These are phyloP conservation scores for Syrrhaptes paradoxus DNA, from an alignment of 2,113 vertebrate genomes.

Conservation along the genomic window DNA sequence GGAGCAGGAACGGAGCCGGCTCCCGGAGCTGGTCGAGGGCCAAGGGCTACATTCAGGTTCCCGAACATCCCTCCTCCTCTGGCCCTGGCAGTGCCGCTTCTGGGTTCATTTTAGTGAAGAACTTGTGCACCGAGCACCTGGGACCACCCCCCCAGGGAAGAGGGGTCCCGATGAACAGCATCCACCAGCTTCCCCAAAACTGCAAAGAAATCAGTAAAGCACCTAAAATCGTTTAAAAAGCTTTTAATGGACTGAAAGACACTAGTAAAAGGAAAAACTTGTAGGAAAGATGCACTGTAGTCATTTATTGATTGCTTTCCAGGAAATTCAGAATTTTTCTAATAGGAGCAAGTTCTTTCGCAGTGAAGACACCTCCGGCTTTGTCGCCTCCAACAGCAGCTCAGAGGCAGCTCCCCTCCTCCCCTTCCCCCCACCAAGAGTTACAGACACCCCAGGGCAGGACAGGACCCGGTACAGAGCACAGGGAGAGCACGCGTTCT, in stretches of 20 bases:
- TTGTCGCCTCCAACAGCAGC: background rate
- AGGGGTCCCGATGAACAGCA: too few species aligned
- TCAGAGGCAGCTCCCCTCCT: slow-evolving; percentile 5
- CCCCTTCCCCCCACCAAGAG: background rate
- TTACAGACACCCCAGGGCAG: background rate
- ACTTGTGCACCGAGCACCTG: too few species aligned
- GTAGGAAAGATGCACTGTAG: slow-evolving; percentile 62
- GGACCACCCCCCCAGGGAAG: too few species aligned
- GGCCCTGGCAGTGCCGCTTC: too few species aligned
- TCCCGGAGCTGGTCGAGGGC: too few species aligned
- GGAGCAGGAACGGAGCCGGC: too few species aligned
- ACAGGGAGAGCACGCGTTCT: background rate
- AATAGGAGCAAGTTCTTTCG: slow-evolving; percentile 42
- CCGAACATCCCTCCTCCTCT: too few species aligned
- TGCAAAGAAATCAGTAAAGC: background rate
- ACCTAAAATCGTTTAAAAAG: slow-evolving; percentile 28
- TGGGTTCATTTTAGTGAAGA: too few species aligned
- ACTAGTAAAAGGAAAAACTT: slow-evolving; percentile 38
- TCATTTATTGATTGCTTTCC: slow-evolving; percentile 71
- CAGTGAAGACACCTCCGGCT: slow-evolving; percentile 11
- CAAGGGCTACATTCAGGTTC: too few species aligned
- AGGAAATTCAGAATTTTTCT: slow-evolving; percentile 49
- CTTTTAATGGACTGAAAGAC: slow-evolving; percentile 65
- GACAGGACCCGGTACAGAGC: slow-evolving; percentile 4
- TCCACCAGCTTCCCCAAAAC: background rate